Evolutionary conservation across 2,888 invertebrate genomes (phyloP), one percentile per base, ranked within the genome.

Genomic region (Rotaria macrura): DNA sequence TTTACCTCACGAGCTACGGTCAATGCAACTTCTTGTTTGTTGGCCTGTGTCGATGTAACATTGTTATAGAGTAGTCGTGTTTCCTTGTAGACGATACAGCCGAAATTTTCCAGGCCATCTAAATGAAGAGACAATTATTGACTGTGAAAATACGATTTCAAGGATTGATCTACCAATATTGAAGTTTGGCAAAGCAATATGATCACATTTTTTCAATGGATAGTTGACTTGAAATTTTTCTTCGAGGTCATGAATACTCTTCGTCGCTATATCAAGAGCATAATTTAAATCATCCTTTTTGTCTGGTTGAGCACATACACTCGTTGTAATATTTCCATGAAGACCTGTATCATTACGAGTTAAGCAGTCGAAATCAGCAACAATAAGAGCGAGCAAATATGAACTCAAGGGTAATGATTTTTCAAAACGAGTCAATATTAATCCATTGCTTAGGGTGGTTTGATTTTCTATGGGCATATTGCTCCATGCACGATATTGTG

Each of bases 161-260:
- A n/a, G n/a, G n/a, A n/a, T n/a, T n/a, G n/a, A n/a, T n/a, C n/a
- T 84, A 92, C 93, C 96, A 87, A 95, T 94, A 85, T 95, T 94
- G 90, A 97, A 97, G 90, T 97, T 97, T 6, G 96, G 95, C 89
- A 98, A 95, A 25, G 97, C 97, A 89, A 98, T 95, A 86, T 97
- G 93, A 91, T 98, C 98, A 91, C 97, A 95, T 91, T 98, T 98
- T 34, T 96, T 96, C 87, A 98, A 91, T 0, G 97, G 96, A 92
- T 97, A 97, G 1, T 95, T 94, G 89, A 97, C 95, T 87, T 95
- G 94, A 91, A 97, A 98, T 91, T 97, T 97, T 85, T 95, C 94
- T 89, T 96, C 95, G 91, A 96, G 97, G 89, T 95, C 54, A 29
- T 5, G 23, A 29, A 54, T 84, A 49, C 23, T 52, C 29, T 84